Evolutionary conservation across 1,140 invertebrate species (phyloP).

Genomic region (Cotesia vestalis): DNA sequence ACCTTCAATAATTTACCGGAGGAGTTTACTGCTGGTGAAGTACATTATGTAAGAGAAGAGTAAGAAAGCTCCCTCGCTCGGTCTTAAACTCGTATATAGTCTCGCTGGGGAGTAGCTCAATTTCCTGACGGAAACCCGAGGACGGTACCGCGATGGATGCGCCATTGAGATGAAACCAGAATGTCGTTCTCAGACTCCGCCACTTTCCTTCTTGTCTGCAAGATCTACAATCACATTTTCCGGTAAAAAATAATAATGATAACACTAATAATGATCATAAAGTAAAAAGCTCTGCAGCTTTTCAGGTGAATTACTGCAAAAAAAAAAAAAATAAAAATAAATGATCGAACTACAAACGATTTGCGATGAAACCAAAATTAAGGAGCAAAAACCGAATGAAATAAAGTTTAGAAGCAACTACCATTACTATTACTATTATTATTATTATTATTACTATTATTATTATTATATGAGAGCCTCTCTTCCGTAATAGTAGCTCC

Average conservation of each 20-base stretch:
- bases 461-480: no score
- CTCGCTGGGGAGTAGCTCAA: conserved; percentile 16
- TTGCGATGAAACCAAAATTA: not conserved
- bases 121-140: conserved; percentile 23
- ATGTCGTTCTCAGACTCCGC: conserved; percentile 17
- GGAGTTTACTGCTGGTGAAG: no score
- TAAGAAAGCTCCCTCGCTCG: no score
- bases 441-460: no score
- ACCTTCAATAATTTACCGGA: no score
- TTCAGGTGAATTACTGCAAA: no score
- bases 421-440: no score
- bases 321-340: conserved; percentile 11
- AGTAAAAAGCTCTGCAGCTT: no score
- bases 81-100: not conserved
- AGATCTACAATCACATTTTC: conserved; percentile 34
- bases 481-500: no score
- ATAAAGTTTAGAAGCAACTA: no score
- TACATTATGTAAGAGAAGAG: no score
- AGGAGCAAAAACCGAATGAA: not conserved
- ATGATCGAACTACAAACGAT: not conserved
- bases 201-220: conserved; percentile 19
- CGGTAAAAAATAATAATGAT: not conserved
- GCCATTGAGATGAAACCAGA: conserved; percentile 26
- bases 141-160: conserved; percentile 11
- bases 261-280: no score